Percentiles rank a stretch among this genome's conserved stretches.
These are phyloP conservation scores for Platycheirus rosarum DNA, from an alignment of 2,888 invertebrate genomes.

Conservation along the genomic window DNA sequence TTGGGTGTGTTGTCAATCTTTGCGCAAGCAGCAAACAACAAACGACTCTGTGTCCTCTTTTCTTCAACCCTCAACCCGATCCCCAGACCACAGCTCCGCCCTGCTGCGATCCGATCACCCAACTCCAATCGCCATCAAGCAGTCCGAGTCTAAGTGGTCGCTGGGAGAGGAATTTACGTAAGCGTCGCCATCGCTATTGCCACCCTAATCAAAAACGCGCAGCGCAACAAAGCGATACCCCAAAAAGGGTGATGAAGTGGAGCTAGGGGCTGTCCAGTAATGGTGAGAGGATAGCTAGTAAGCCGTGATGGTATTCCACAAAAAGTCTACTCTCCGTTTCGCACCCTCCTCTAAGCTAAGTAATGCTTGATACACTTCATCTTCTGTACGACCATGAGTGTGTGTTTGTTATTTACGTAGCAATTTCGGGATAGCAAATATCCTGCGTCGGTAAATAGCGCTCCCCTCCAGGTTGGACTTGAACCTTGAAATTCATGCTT, in stretches of 20 bases:
- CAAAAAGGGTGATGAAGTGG: slow-evolving; percentile 48
- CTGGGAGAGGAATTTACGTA: slow-evolving; percentile 53
- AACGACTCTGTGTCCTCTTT: slow-evolving; percentile 50
- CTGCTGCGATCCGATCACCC: neutral
- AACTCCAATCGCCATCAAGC: slow-evolving; percentile 9
- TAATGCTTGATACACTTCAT: slow-evolving; percentile 4
- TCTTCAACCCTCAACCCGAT: slow-evolving; percentile 61
- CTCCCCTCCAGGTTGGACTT: slow-evolving; percentile 20
- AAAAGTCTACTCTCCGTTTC: slow-evolving; percentile 28
- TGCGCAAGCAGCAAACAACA: neutral
- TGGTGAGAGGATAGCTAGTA: no score
- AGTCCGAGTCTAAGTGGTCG: slow-evolving; percentile 44
- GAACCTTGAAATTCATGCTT: neutral
- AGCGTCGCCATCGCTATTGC: slow-evolving; percentile 23
- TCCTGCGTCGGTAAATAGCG: slow-evolving; percentile 61
- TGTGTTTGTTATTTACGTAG: slow-evolving; percentile 49
- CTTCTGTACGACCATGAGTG: neutral
- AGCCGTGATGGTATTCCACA: slow-evolving; percentile 57
- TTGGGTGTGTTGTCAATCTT: slow-evolving; percentile 66
- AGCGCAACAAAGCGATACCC: slow-evolving; percentile 26
- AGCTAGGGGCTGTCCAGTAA: slow-evolving; percentile 51
- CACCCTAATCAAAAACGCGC: slow-evolving; percentile 66
- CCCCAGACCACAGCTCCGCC: slow-evolving; percentile 39
- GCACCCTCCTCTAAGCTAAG: slow-evolving; percentile 53
- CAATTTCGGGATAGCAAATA: slow-evolving; percentile 62